phyloP scores from a whole-genome alignment of 2,888 invertebrate species.

The Coelopa pilipes region DNA sequence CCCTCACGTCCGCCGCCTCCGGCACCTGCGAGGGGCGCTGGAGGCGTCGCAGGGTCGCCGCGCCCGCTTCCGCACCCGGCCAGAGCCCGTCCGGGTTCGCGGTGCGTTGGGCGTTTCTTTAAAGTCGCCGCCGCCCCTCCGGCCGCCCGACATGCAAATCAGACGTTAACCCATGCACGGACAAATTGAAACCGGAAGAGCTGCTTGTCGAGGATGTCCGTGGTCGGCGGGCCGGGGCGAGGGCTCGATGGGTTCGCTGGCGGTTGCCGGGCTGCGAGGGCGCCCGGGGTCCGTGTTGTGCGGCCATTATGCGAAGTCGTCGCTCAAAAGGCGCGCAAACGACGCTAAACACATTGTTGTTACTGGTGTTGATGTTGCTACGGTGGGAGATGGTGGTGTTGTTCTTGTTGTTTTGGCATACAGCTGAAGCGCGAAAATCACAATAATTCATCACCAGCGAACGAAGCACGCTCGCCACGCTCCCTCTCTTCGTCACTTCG shows the following conservation, averaged over 20 bases:
- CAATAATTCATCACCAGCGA: slow-evolving; percentile 28
- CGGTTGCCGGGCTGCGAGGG: background rate
- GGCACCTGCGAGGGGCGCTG: too few relatives aligned
- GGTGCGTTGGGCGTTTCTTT: too few relatives aligned
- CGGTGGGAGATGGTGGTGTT: background rate
- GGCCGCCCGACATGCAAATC: slow-evolving; percentile 22
- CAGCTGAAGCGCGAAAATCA: slow-evolving; percentile 31
- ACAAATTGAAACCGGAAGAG: slow-evolving; percentile 33
- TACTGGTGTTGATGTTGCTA: background rate
- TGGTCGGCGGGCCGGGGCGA: background rate
- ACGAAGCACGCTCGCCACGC: slow-evolving; percentile 2
- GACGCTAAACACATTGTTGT: slow-evolving; percentile 18
- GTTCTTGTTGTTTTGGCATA: slow-evolving; percentile 11
- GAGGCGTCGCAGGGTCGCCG: too few relatives aligned
- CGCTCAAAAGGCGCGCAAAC: slow-evolving; percentile 32
- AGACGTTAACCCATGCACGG: slow-evolving; percentile 4
- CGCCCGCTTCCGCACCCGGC: too few relatives aligned
- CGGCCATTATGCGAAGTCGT: slow-evolving; percentile 32
- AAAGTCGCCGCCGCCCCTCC: too few relatives aligned
- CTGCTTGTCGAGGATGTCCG: slow-evolving; percentile 27
- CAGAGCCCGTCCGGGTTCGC: too few relatives aligned
- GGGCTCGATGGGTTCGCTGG: background rate
- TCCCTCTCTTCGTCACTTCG: background rate
- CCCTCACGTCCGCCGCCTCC: too few relatives aligned
- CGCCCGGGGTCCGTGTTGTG: slow-evolving; percentile 11